Conservation (phyloP, 92 coral and sea anemone genomes). For the Epizoanthus scotinus region DNA sequence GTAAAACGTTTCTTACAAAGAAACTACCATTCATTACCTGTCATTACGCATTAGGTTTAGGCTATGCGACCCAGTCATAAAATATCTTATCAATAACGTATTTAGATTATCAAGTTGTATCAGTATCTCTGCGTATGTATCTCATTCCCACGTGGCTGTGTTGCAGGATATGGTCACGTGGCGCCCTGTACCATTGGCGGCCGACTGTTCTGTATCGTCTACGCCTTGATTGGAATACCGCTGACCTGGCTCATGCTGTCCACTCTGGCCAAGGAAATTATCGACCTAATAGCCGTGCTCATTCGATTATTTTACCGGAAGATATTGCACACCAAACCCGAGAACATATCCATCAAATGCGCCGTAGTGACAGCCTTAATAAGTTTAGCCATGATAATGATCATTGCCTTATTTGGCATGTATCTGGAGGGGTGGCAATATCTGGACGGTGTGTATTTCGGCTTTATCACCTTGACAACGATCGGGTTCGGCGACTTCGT, state of each 20-base stretch:
- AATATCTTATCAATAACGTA: too few relatives aligned
- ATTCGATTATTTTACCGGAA: slow-evolving; percentile 63
- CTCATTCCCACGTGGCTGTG: not conserved
- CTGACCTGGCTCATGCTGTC: slow-evolving; percentile 97
- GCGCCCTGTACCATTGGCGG: slow-evolving; percentile 92
- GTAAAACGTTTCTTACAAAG: too few relatives aligned
- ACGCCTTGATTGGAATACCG: slow-evolving; percentile 97
- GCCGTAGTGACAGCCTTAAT: slow-evolving; percentile 71
- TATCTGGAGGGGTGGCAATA: slow-evolving; percentile 92
- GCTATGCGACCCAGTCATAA: too few relatives aligned
- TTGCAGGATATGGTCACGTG: slow-evolving; percentile 96
- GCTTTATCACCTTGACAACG: slow-evolving; percentile 95
- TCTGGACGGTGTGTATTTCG: slow-evolving; percentile 91
- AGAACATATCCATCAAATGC: slow-evolving; percentile 63
- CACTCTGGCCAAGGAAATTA: slow-evolving; percentile 87
- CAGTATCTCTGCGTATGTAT: not conserved
- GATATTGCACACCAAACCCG: slow-evolving; percentile 58
- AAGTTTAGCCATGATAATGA: slow-evolving; percentile 76
- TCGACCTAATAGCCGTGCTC: slow-evolving; percentile 62
- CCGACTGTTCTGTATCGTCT: slow-evolving; percentile 88
- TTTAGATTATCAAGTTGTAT: too few relatives aligned
- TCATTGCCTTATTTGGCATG: slow-evolving; percentile 81
- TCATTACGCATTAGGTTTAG: too few relatives aligned
- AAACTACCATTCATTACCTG: too few relatives aligned
- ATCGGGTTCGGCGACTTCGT: slow-evolving; percentile 99